Conservation (phyloP, 2,797 vertebrate genomes). For the Pristis pectinata region DNA sequence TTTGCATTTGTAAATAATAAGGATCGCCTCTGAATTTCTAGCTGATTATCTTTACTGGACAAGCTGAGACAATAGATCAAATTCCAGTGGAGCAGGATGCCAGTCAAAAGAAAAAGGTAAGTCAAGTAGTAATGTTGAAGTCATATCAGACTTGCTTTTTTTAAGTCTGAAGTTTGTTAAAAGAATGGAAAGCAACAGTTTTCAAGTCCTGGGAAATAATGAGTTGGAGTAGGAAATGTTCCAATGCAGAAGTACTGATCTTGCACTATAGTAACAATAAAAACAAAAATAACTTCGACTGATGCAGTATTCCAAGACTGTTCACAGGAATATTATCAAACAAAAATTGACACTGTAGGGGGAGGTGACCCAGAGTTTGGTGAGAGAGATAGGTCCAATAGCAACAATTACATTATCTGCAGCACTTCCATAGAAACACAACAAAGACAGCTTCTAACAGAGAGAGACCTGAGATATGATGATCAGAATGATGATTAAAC, state of each 20-base stretch:
- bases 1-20: no score
- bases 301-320: no score
- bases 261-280: no score
- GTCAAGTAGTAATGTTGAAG: neutral
- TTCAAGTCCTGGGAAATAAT: neutral
- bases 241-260: no score
- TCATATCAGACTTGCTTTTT: neutral
- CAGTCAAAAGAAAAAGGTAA: neutral
- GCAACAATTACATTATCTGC: neutral
- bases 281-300: no score
- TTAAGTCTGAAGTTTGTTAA: neutral
- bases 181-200: neutral
- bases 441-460: neutral
- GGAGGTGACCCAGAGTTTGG: no score
- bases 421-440: neutral
- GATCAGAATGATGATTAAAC: neutral
- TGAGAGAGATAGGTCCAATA: no score
- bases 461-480: neutral
- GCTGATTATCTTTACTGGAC: no score
- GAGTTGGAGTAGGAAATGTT: neutral
- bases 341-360: no score
- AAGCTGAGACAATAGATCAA: neutral
- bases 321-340: no score
- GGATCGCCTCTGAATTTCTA: no score
- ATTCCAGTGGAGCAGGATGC: neutral